Conservation (phyloP, 2,797 vertebrate species). For the Pseudocheirus occidentalis region DNA sequence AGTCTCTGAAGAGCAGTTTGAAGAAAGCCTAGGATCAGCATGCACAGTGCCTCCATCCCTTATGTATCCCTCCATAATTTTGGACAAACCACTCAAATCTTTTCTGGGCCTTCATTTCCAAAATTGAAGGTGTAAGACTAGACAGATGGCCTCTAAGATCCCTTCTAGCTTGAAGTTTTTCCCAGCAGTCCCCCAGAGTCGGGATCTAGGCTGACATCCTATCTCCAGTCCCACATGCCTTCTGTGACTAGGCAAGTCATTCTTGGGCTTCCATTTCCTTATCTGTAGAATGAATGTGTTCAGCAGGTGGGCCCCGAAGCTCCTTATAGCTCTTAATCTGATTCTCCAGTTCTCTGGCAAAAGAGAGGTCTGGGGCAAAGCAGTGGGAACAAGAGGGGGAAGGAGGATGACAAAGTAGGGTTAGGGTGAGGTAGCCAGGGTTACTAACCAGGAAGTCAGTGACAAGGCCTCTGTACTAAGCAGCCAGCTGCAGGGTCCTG, state of each 20-base stretch:
- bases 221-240: background rate
- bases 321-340: background rate
- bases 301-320: background rate
- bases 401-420: background rate
- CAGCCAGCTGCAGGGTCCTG: no score
- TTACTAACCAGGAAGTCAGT: background rate
- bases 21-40: no score
- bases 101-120: background rate
- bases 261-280: background rate
- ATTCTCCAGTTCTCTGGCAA: background rate
- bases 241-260: background rate
- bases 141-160: no score
- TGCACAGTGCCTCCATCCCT: background rate
- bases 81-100: background rate
- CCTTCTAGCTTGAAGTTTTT: background rate
- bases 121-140: no score
- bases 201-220: background rate
- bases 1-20: background rate
- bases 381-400: background rate
- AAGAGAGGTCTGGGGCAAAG: background rate
- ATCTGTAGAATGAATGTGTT: background rate
- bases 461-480: no score
- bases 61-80: background rate
- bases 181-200: background rate
- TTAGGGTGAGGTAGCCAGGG: background rate